phyloP scores from a whole-genome alignment of 1,140 invertebrate species.

The Apis cerana region DNA sequence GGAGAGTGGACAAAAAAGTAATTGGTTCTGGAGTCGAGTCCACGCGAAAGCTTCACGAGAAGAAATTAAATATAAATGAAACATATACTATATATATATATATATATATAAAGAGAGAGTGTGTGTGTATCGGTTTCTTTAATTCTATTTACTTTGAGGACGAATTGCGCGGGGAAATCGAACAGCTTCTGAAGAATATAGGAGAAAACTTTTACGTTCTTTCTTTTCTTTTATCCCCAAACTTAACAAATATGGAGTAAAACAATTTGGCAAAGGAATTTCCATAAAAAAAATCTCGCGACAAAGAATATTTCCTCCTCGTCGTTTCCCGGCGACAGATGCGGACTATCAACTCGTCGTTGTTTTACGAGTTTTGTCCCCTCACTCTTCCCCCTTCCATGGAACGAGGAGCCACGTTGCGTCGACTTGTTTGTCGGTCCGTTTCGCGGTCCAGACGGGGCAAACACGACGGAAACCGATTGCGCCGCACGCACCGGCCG shows the following conservation, averaged over 20 bases:
- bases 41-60: not conserved
- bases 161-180: no score
- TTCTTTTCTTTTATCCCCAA: no score
- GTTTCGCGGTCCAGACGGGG: slow-evolving; percentile 69
- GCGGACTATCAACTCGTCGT: slow-evolving; percentile 49
- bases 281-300: no score
- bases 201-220: no score
- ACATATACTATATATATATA: not conserved
- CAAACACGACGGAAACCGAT: slow-evolving; percentile 66
- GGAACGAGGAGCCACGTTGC: slow-evolving; percentile 55
- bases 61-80: not conserved
- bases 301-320: slow-evolving; percentile 53
- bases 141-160: no score
- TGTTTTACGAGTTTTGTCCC: slow-evolving; percentile 47
- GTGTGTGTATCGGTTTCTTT: no score
- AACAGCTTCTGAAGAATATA: no score
- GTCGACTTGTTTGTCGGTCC: slow-evolving; percentile 66
- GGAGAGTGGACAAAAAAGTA: not conserved
- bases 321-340: slow-evolving; percentile 51
- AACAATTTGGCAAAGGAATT: no score
- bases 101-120: no score
- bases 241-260: no score
- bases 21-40: not conserved
- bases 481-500: slow-evolving; percentile 37
- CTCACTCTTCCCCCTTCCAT: not conserved